Evolutionary conservation across 2,797 vertebrate genomes (phyloP), one percentile per base, ranked within the genome.

Genomic region (Sebastes trivittatus): DNA sequence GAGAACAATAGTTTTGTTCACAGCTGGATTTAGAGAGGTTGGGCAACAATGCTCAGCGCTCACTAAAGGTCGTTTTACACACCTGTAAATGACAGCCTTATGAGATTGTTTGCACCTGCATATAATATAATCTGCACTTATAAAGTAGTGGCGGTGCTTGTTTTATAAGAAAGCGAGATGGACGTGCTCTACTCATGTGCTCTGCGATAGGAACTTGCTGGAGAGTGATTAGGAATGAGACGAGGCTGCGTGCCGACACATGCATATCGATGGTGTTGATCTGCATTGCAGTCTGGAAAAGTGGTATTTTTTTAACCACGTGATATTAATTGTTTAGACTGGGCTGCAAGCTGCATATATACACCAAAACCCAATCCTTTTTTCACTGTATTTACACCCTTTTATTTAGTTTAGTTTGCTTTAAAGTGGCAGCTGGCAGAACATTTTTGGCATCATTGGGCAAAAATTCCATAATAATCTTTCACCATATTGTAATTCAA

Each of bases 241-340:
- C 23, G 1, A 5, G 71, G 72, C 77, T 80, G 83, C 89, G 7
- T 88, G 88, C 81, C 63, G 79, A 78, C 80, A 89, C 89, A 84
- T 46, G 88, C 73, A 77, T 11, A 54, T 66, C 46, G 81, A 71
- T 55, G 73, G 52, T 65, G 69, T 77, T 58, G 2, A 76, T 86
- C 69, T 78, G 11, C 69, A 49, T 1, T 42, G 66, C 7, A 49
- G 63, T 25, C 5, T 67, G 32, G 67, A 75, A 52, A 46, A 34
- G 14, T 55, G 4, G 14, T 74, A 36, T 34, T 63, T 77, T 77
- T 77, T 72, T 6, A 52, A 55, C 25, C 6, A 14, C 13, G 4
- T 20, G n/a, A 27, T 67, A 52, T 52, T 52, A n/a, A 14, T 49
- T 58, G 55, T 58, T 58, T 27, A 14, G 23, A 27, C 11, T 14